Percentiles rank a stretch among this genome's conserved stretches.
Evolutionary conservation across 2,888 invertebrate species (phyloP).

Genomic region (Toxonevra muliebris): DNA sequence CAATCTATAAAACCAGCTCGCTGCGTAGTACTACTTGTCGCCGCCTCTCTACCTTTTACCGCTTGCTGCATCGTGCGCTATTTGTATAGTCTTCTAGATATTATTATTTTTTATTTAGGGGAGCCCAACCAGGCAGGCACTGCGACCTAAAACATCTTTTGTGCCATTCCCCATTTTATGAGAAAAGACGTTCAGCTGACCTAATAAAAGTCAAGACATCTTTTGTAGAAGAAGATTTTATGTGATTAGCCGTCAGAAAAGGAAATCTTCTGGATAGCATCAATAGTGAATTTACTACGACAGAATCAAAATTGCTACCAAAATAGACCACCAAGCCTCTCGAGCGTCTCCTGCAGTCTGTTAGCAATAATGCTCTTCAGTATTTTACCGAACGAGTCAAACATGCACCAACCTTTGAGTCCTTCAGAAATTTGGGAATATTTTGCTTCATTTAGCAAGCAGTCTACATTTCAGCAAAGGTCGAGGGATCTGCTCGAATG

Average conservation of each 20-base stretch:
- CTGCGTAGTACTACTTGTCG: slow-evolving; percentile 24
- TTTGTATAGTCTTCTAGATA: slow-evolving; percentile 9
- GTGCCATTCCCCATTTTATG: slow-evolving; percentile 19
- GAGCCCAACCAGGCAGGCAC: no score
- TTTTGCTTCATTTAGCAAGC: background rate
- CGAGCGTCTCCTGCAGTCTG: background rate
- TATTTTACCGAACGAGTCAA: slow-evolving; percentile 21
- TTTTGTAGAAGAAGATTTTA: no score
- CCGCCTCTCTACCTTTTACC: slow-evolving; percentile 23
- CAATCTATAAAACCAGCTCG: slow-evolving; percentile 10
- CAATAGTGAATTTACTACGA: background rate
- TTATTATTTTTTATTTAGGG: background rate
- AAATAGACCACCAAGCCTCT: background rate
- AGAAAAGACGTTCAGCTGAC: no score
- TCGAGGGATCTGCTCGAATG: background rate
- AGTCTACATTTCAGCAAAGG: background rate
- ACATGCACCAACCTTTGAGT: slow-evolving; percentile 24
- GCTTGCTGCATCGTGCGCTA: no score
- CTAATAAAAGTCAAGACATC: no score
- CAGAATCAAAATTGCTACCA: background rate
- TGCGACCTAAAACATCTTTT: background rate
- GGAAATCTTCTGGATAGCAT: slow-evolving; percentile 17
- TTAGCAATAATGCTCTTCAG: slow-evolving; percentile 5
- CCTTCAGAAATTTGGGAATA: slow-evolving; percentile 12
- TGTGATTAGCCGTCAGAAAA: no score